Evolutionary conservation across 2,797 vertebrate species (phyloP).

Genomic region (Hephaestus fuliginosus): DNA sequence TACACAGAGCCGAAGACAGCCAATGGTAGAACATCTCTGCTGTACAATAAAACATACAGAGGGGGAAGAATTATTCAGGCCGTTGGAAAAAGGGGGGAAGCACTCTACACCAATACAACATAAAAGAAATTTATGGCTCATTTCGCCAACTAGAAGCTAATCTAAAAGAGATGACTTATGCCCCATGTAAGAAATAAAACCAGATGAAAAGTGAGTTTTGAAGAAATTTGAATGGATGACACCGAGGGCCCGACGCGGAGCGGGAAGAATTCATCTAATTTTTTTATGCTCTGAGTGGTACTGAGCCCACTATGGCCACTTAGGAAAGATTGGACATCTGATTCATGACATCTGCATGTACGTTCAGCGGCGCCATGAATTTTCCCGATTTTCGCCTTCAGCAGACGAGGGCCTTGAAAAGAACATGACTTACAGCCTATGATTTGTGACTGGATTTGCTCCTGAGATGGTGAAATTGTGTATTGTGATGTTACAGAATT

Average conservation of each 20-base stretch:
- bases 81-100: slow-evolving; percentile 38
- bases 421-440: slow-evolving; percentile 2
- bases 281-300: slow-evolving; percentile 24
- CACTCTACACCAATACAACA: slow-evolving; percentile 58
- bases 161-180: slow-evolving; percentile 73
- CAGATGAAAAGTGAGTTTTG: slow-evolving; percentile 53
- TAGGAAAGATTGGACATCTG: slow-evolving; percentile 54
- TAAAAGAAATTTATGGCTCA: slow-evolving; percentile 70
- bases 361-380: slow-evolving; percentile 40
- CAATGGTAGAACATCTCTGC: slow-evolving; percentile 45
- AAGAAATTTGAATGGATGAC: slow-evolving; percentile 50
- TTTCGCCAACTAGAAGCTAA: slow-evolving; percentile 70
- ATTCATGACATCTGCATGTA: slow-evolving; percentile 60
- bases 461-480: neutral
- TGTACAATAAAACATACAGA: slow-evolving; percentile 60
- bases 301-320: slow-evolving; percentile 30
- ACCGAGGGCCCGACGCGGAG: slow-evolving; percentile 16
- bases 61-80: slow-evolving; percentile 64
- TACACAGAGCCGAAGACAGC: slow-evolving; percentile 48
- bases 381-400: slow-evolving; percentile 6
- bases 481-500: slow-evolving; percentile 3
- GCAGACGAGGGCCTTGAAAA: neutral
- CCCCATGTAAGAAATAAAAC: slow-evolving; percentile 65
- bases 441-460: slow-evolving; percentile 26
- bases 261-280: slow-evolving; percentile 32